Percentiles rank a stretch among this genome's conserved stretches.
Evolutionary conservation across 2,113 vertebrate genomes (phyloP).

Genomic region (Nothocercus nigrocapillus): DNA sequence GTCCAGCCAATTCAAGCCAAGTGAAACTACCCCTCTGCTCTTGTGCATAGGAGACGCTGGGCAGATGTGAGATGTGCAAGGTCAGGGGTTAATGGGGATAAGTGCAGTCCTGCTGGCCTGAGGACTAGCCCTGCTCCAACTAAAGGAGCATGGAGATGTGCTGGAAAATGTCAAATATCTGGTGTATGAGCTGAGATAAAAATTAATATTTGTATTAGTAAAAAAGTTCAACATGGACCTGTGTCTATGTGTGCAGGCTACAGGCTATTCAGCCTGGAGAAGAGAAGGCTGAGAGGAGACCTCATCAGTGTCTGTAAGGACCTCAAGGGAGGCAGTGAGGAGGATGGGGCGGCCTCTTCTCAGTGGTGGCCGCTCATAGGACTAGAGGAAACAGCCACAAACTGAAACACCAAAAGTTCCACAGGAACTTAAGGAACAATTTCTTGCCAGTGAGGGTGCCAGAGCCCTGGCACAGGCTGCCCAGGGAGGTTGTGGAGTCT

Average conservation of each 20-base stretch:
- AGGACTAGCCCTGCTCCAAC: background rate
- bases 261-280: too few species aligned
- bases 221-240: background rate
- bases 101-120: slow-evolving; percentile 5
- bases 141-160: background rate
- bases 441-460: too few species aligned
- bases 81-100: slow-evolving; percentile 70
- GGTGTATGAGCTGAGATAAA: background rate
- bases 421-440: too few species aligned
- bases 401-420: too few species aligned
- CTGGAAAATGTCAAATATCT: background rate
- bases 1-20: background rate
- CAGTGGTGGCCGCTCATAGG: too few species aligned
- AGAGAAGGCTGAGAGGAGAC: too few species aligned
- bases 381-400: too few species aligned
- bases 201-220: background rate
- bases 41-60: background rate
- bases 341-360: too few species aligned
- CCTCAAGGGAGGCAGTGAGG: too few species aligned
- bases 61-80: slow-evolving; percentile 24
- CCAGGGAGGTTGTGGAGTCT: too few species aligned
- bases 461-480: too few species aligned
- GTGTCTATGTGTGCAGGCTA: background rate
- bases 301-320: too few species aligned
- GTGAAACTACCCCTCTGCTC: background rate